phyloP scores from a whole-genome alignment of 2,888 invertebrate genomes.

The Carcina quercana region DNA sequence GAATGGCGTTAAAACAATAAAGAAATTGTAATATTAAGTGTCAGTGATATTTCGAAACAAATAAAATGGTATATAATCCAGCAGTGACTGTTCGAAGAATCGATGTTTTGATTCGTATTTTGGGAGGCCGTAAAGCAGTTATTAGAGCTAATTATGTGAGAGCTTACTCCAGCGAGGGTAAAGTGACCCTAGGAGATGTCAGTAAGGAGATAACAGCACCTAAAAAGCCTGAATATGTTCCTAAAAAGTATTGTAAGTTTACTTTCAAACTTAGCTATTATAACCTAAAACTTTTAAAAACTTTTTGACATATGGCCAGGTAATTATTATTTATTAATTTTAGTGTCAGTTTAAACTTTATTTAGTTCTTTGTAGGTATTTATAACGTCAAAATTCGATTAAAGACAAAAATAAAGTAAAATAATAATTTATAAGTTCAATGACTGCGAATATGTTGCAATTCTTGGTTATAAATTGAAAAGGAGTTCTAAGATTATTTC shows the following conservation, averaged over 20 bases:
- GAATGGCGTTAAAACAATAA: constrained; percentile 15
- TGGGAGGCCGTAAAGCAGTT: constrained; percentile 50
- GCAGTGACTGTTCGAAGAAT: constrained; percentile 57
- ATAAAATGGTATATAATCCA: constrained; percentile 48
- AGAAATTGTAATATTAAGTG: constrained; percentile 12
- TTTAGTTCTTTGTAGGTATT: too few relatives aligned
- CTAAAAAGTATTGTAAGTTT: constrained; percentile 84
- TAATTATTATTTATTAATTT: too few relatives aligned
- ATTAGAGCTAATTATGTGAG: constrained; percentile 51
- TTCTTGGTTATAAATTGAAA: too few relatives aligned
- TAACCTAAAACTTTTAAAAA: constrained; percentile 26
- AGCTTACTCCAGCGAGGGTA: constrained; percentile 62
- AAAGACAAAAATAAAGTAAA: too few relatives aligned
- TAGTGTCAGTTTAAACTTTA: too few relatives aligned
- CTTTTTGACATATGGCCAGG: too few relatives aligned
- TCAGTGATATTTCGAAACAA: constrained; percentile 15
- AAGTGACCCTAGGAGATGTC: constrained; percentile 84
- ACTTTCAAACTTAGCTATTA: constrained; percentile 15
- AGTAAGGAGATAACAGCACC: constrained; percentile 75
- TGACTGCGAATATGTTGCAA: too few relatives aligned
- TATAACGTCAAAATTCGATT: too few relatives aligned
- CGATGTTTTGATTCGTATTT: constrained; percentile 68
- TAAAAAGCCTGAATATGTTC: constrained; percentile 87
- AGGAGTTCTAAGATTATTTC: too few relatives aligned
- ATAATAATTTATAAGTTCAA: too few relatives aligned